Percentiles rank a stretch among this genome's conserved stretches.
Conservation (phyloP, 2,888 invertebrate genomes). For the Gandaritis pyraliata region DNA sequence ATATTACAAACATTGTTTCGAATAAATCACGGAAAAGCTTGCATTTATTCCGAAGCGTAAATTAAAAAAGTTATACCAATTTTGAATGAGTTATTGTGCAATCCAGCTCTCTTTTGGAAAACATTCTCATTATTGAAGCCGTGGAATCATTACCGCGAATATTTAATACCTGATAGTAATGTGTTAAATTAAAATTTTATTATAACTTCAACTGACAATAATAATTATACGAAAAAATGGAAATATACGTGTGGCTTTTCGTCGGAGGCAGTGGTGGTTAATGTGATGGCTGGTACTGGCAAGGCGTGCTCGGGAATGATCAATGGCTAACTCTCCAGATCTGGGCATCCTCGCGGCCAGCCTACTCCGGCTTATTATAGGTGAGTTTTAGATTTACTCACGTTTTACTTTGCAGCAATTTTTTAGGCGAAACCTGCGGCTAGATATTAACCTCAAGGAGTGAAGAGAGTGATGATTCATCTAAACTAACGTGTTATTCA, state of each 20-base stretch:
- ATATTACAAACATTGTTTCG: constrained; percentile 61
- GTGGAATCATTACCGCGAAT: constrained; percentile 32
- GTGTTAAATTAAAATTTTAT: not conserved
- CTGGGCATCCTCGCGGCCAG: constrained; percentile 85
- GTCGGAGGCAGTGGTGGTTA: constrained; percentile 47
- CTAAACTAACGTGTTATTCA: not conserved
- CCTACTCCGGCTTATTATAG: constrained; percentile 86
- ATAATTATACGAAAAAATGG: constrained; percentile 23
- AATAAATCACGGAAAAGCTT: constrained; percentile 76
- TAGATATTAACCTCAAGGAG: not conserved
- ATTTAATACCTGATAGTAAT: constrained; percentile 20
- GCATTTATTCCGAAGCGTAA: constrained; percentile 75
- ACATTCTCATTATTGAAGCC: constrained; percentile 48
- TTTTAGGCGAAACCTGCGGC: no score
- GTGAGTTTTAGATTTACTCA: constrained; percentile 73
- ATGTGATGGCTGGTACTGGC: constrained; percentile 72
- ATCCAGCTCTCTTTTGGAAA: constrained; percentile 62
- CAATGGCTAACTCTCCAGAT: constrained; percentile 86
- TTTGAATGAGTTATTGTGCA: constrained; percentile 80
- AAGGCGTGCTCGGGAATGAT: constrained; percentile 66
- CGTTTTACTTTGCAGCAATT: not conserved
- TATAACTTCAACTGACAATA: not conserved
- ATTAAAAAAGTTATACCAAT: constrained; percentile 82
- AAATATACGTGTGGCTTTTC: constrained; percentile 38
- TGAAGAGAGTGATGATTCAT: not conserved